Base-by-base conservation (phyloP, 2,797 vertebrate genomes). In the Hephaestus fuliginosus region DNA sequence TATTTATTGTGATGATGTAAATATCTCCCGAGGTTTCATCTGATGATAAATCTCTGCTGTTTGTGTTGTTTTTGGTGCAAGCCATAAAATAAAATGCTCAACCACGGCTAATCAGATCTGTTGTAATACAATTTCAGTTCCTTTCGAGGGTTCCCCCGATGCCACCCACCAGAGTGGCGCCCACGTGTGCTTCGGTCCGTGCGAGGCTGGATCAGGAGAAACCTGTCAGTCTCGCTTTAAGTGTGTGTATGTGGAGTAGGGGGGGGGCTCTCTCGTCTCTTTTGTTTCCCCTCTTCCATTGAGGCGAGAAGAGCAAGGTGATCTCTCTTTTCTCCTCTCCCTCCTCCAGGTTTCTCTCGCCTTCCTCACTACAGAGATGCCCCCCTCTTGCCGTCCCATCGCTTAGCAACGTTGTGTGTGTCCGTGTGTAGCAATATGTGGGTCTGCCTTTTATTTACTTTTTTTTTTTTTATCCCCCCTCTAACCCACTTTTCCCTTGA, bases 361-460 rank as follows among this genome's bases (percentile, higher is more conserved):
- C 6, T 39, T 60, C 49, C 14, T 44, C 49, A 58, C 46, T 44
- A 48, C 64, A 61, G 43, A 90, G 88, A 90, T 90, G 18, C 25
- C 72, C 67, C 73, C 41, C 65, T 57, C 61, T 56, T 20, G 56
- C 52, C 11, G 2, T 58, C 66, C 68, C 85, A 88, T 92, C 88
- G 78, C 91, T 84, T 89, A 89, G 93, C 89, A 91, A 90, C 90
- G 88, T 87, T 85, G 36, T 67, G 46, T 72, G 69, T 49, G 39
- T 78, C 58, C 20, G 58, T 52, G 74, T 65, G 78, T 70, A 71
- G 25, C 53, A 51, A 61, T 39, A 30, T 67, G 11, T 62, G 65
- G 51, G 4, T 52, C 15, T 20, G 18, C 20, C 39, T 25, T 2
- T 25, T 25, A 25, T 25, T 25, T 25, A 56, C 33, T 7, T 13